Percentiles rank a stretch among this genome's conserved stretches.
Conservation (phyloP, 2,797 vertebrate species). For the Coregonus sp. region DNA sequence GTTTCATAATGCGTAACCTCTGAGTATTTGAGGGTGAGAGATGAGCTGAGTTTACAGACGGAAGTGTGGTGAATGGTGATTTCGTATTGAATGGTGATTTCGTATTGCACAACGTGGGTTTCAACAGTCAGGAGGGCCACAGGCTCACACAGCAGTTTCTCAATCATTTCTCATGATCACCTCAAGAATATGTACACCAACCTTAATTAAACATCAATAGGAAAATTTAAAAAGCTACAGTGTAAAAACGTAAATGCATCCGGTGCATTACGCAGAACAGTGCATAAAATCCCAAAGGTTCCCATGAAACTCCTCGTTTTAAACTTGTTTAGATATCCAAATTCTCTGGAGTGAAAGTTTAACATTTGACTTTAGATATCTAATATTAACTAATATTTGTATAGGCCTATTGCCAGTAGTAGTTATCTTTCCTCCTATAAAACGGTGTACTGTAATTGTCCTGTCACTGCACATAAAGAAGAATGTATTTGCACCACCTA, state of each 20-base stretch:
- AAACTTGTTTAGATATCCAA: no score
- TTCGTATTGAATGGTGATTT: background rate
- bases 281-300: constrained; percentile 32
- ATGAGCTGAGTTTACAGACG: background rate
- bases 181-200: constrained; percentile 13
- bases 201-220: constrained; percentile 4
- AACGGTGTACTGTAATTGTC: background rate
- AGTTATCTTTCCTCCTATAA: background rate
- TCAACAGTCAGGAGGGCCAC: no score
- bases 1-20: background rate
- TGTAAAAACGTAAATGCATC: constrained; percentile 57
- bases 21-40: background rate
- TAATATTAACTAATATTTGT: background rate
- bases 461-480: background rate
- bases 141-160: background rate
- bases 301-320: constrained; percentile 25
- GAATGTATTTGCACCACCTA: background rate
- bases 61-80: no score
- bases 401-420: background rate
- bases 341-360: no score
- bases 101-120: background rate
- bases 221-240: constrained; percentile 24
- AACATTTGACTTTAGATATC: background rate
- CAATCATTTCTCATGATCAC: constrained; percentile 19
- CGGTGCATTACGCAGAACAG: constrained; percentile 66